Evolutionary conservation across 2,888 invertebrate species (phyloP).

Genomic region (Teleogryllus oceanicus): DNA sequence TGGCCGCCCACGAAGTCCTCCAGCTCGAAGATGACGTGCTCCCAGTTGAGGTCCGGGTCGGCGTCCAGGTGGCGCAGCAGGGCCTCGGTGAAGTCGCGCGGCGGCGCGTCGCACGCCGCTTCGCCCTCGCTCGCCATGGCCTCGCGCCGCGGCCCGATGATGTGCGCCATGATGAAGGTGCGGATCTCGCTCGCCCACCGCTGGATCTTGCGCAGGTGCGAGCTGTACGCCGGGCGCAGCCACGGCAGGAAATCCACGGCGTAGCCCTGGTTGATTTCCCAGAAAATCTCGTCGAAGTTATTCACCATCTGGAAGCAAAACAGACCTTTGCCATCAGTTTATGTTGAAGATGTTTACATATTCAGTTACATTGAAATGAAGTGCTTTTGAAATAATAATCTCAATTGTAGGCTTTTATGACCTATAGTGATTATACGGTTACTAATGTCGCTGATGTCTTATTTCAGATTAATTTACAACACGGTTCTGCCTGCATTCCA

Average conservation of each 20-base stretch:
- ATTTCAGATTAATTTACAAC: too few relatives aligned
- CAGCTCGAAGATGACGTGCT: constrained; percentile 75
- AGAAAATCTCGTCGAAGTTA: constrained; percentile 81
- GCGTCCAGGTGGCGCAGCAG: constrained; percentile 66
- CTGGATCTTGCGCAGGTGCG: constrained; percentile 64
- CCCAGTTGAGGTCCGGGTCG: constrained; percentile 65
- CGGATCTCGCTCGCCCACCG: constrained; percentile 68
- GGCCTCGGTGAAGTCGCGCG: constrained; percentile 77
- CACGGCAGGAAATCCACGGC: constrained; percentile 83
- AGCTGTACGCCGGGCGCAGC: constrained; percentile 68
- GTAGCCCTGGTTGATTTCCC: constrained; percentile 82
- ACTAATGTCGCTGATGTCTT: too few relatives aligned
- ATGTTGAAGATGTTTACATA: too few relatives aligned
- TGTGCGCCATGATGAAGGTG: constrained; percentile 67
- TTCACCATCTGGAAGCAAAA: constrained; percentile 55
- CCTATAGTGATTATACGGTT: too few relatives aligned
- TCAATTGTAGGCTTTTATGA: too few relatives aligned
- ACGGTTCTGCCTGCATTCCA: too few relatives aligned
- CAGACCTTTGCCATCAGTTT: neutral
- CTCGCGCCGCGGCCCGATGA: constrained; percentile 59
- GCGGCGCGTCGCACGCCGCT: constrained; percentile 43
- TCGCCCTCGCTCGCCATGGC: constrained; percentile 27
- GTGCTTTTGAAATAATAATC: too few relatives aligned
- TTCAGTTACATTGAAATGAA: too few relatives aligned
- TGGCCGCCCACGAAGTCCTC: constrained; percentile 88